Evolutionary conservation across 2,888 invertebrate genomes (phyloP).

Genomic region (Chloromyia formosa): DNA sequence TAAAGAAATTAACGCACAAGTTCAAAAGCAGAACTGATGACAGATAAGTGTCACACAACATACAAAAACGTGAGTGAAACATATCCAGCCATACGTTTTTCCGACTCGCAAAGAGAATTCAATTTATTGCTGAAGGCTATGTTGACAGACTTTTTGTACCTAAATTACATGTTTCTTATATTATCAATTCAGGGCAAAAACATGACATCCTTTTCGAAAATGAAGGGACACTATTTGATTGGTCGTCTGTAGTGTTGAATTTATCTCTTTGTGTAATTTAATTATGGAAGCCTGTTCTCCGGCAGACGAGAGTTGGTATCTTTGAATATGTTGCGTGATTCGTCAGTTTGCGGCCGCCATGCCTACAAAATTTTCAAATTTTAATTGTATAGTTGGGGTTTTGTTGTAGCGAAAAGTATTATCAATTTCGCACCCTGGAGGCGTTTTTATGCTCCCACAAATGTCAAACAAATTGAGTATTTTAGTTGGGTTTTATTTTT

Average conservation of each 20-base stretch:
- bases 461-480: not conserved
- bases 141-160: conserved; percentile 12
- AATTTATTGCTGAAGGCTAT: not conserved
- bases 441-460: conserved; percentile 1
- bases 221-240: not conserved
- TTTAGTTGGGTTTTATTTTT: too few species aligned
- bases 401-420: not conserved
- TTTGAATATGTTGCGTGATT: not conserved
- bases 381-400: not conserved
- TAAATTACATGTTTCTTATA: not conserved
- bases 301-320: not conserved
- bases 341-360: not conserved
- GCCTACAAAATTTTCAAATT: not conserved
- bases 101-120: too few species aligned
- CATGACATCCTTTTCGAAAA: too few species aligned
- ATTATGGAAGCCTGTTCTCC: not conserved
- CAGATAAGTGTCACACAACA: not conserved
- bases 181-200: not conserved
- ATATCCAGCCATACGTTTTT: too few species aligned
- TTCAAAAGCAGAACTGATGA: conserved; percentile 22
- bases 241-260: not conserved
- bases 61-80: not conserved
- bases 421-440: conserved; percentile 7
- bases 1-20: conserved; percentile 27
- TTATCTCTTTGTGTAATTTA: conserved; percentile 6